Evolutionary conservation across 2,888 invertebrate species (phyloP).

Genomic region (Athalia rosae): DNA sequence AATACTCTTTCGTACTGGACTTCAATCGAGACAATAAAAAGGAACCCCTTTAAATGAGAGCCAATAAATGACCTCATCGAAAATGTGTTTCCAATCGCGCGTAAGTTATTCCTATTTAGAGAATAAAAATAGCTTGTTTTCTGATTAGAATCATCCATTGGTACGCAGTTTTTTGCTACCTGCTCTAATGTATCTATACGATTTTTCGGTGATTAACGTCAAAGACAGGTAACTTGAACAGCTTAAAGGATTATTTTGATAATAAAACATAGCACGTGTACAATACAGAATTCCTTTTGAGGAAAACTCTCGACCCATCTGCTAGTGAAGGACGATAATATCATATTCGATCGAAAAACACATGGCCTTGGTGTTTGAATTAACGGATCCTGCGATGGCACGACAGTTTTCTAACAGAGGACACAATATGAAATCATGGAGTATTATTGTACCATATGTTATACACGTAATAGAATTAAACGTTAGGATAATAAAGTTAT

Average conservation of each 20-base stretch:
- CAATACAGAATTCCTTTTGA: conserved; percentile 50
- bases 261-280: conserved; percentile 50
- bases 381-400: conserved; percentile 51
- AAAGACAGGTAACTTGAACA: conserved; percentile 3
- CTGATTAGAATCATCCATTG: conserved; percentile 39
- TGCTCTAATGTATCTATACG: background rate
- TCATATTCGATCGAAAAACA: conserved; percentile 51
- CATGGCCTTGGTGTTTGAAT: conserved; percentile 57
- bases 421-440: conserved; percentile 65
- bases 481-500: conserved; percentile 60
- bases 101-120: conserved; percentile 48
- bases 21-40: conserved; percentile 53
- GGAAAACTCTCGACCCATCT: conserved; percentile 48
- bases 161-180: background rate
- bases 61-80: conserved; percentile 47
- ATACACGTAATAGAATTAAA: conserved; percentile 65
- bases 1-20: background rate
- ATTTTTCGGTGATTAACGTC: conserved; percentile 19
- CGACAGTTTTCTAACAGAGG: conserved; percentile 59
- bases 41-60: conserved; percentile 56
- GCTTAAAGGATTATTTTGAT: conserved; percentile 38
- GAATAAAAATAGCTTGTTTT: conserved; percentile 43
- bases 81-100: conserved; percentile 56
- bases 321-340: conserved; percentile 47
- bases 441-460: conserved; percentile 71